Conservation (phyloP, 2,113 vertebrate genomes). For the Microcebus griseorufus region DNA sequence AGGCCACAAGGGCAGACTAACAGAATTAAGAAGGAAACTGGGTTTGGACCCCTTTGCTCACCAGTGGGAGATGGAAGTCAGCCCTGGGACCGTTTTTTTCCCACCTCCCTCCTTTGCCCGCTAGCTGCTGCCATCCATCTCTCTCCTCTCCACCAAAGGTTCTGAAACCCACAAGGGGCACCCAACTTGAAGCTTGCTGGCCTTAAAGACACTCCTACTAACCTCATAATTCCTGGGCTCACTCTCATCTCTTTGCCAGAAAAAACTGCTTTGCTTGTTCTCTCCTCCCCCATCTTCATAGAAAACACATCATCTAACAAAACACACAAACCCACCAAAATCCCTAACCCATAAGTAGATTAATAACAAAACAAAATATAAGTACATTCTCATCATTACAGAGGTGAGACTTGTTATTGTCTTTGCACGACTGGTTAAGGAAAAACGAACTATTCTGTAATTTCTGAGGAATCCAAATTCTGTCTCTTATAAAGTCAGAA, state of each 20-base stretch:
- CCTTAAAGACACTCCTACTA: neutral
- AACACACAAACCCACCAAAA: constrained; percentile 10
- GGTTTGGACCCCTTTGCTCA: neutral
- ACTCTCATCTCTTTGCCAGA: neutral
- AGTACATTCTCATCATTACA: constrained; percentile 61
- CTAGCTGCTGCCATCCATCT: neutral
- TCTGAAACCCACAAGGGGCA: neutral
- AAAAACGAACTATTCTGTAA: constrained; percentile 70
- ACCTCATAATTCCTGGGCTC: neutral
- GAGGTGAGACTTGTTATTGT: constrained; percentile 29
- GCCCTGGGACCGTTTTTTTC: neutral
- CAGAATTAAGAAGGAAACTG: neutral
- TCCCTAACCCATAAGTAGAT: constrained; percentile 48
- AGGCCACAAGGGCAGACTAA: neutral
- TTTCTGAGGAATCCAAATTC: constrained; percentile 64
- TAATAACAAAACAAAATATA: constrained; percentile 62
- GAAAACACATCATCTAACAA: constrained; percentile 9
- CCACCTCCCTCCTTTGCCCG: neutral
- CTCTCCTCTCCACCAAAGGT: neutral
- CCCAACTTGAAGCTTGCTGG: neutral
- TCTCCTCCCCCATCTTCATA: neutral
- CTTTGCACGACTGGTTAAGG: constrained; percentile 60
- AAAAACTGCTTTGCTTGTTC: neutral
- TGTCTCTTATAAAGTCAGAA: constrained; percentile 80
- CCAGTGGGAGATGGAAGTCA: neutral